Percentiles rank a stretch among this genome's conserved stretches.
Conservation (phyloP, 2,113 vertebrate genomes). For the Gallinago jamesoni region DNA sequence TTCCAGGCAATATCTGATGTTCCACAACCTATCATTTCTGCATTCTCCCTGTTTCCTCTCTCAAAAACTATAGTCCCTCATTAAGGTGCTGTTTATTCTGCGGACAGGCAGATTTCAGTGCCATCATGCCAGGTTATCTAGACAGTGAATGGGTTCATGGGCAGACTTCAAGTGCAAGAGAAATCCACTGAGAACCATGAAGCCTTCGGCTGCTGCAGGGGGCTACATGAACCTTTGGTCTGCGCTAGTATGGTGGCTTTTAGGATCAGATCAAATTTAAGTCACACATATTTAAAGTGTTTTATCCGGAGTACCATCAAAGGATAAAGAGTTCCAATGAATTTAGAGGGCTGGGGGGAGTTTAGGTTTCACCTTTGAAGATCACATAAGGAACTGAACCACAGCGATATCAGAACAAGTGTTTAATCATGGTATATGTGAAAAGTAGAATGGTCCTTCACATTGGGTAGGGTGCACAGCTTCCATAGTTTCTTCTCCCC, state of each 20-base stretch:
- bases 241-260: not conserved
- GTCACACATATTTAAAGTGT: not conserved
- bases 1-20: not conserved
- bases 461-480: not conserved
- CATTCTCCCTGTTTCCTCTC: not conserved
- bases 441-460: not conserved
- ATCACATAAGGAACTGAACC: not conserved
- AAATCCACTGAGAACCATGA: not conserved
- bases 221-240: not conserved
- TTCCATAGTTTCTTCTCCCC: not conserved
- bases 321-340: not conserved
- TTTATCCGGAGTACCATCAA: constrained; percentile 20
- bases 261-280: constrained; percentile 19
- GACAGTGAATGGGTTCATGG: not conserved
- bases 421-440: not conserved
- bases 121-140: not conserved
- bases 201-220: rapidly evolving
- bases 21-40: rapidly evolving
- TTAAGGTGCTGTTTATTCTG: not conserved
- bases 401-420: not conserved
- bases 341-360: not conserved
- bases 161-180: not conserved
- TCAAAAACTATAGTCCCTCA: not conserved
- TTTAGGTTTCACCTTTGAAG: constrained; percentile 27
- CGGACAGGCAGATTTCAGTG: not conserved